These are phyloP conservation scores for Drosophila hamatofila DNA, from an alignment of 2,888 invertebrate species.

Conservation along the genomic window DNA sequence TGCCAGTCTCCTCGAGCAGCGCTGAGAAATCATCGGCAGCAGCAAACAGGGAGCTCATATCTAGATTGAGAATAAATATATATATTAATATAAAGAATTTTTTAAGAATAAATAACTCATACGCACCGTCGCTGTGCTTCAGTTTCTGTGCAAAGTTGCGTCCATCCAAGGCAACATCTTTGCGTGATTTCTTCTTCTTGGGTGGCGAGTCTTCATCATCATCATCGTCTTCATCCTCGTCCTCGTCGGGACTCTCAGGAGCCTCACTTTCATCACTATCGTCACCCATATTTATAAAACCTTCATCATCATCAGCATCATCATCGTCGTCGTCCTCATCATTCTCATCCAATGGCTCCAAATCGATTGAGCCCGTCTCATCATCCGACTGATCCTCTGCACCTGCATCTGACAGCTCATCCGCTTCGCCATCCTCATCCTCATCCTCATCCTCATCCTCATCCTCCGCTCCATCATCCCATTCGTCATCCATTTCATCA, in stretches of 20 bases:
- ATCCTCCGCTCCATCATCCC: slow-evolving; percentile 81
- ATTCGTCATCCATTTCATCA: slow-evolving; percentile 81
- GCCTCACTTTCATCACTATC: slow-evolving; percentile 74
- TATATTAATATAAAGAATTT: not conserved
- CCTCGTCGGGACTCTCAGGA: slow-evolving; percentile 72
- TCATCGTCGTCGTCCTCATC: slow-evolving; percentile 72
- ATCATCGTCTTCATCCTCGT: slow-evolving; percentile 50
- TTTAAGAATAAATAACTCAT: not conserved
- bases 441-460: slow-evolving; percentile 53
- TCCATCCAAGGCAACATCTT: slow-evolving; percentile 50
- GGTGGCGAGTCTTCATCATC: slow-evolving; percentile 60
- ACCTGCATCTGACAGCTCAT: slow-evolving; percentile 65
- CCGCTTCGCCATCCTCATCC: slow-evolving; percentile 61
- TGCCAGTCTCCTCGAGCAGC: slow-evolving; percentile 93
- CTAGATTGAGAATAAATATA: slow-evolving; percentile 64
- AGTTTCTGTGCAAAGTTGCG: slow-evolving; percentile 82
- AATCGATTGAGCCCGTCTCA: slow-evolving; percentile 79
- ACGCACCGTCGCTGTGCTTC: slow-evolving; percentile 82
- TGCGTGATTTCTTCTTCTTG: slow-evolving; percentile 78
- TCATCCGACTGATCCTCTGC: slow-evolving; percentile 83
- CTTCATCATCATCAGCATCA: slow-evolving; percentile 67
- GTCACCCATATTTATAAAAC: slow-evolving; percentile 58
- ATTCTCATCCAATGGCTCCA: slow-evolving; percentile 59
- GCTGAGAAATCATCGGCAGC: slow-evolving; percentile 96
- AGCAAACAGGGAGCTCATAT: slow-evolving; percentile 90